Base-by-base conservation (phyloP, 2,797 vertebrate genomes). In the Eulemur coronatus region DNA sequence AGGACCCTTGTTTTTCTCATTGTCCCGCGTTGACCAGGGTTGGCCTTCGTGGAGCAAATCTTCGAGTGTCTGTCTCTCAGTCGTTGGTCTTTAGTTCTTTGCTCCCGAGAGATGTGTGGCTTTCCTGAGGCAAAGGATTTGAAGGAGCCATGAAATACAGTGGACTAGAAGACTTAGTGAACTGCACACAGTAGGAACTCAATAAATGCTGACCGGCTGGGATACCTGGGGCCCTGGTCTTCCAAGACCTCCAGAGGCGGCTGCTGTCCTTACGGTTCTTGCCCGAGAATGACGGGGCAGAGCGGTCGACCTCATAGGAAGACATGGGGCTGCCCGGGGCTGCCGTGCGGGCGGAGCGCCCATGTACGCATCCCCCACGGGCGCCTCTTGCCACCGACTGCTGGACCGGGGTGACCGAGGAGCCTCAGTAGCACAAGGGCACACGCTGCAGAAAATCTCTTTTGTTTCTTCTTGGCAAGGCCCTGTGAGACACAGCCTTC, bases 381-480 rank as follows among this genome's bases (percentile, higher is more conserved):
- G 96, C 95, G 89, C 80, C 73, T 96, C 82, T 81, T 89, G n/a
- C 52, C 93, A 96, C 59, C n/a, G 18, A n/a, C 84, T 57, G 14
- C 65, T 79, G 52, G 30, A 67, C 35, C 13, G 24, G 78, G 67
- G 50, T 70, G 20, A 91, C 50, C n/a, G 28, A 28, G 87, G 55
- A 69, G 22, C 57, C 87, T 69, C 8, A 41, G 63, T 10, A 55
- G 63, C 33, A 18, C 78, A 57, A 94, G 75, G 79, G 52, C 82
- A 59, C 65, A 33, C 11, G 4, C 69, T 92, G 69, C 78, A 84
- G 89, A 92, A 94, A 89, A 89, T 70, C 20, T 59, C 86, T 94
- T 96, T 94, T 84, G 84, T 92, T 95, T 75, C 90, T 87, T 84
- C 70, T 85, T 93, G 97, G 95, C 95, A 92, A 92, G 48, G 78